Base-by-base conservation (phyloP, 1,140 invertebrate genomes). In the Drosophila virilis region DNA sequence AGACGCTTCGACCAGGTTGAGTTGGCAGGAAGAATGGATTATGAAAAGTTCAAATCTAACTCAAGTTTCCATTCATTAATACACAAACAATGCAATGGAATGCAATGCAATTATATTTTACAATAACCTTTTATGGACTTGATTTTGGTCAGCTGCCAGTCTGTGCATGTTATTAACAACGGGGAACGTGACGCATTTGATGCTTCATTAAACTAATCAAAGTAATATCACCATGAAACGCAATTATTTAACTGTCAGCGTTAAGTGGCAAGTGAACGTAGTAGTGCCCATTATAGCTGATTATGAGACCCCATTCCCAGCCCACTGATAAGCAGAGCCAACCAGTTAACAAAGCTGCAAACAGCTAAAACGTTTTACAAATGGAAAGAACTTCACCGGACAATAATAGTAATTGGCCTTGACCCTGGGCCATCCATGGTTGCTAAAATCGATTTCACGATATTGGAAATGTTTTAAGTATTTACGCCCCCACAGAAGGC, bases 361-460 rank as follows among this genome's bases (percentile, higher is more conserved):
- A n/a, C 2, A n/a, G 10, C 0, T 1, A 4, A 6, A 7, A 42
- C 17, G 1, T 17, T 0, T 17, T 17, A 17, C 17, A 17, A 17
- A 17, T 1, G 17, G 1, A 40, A 42, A 12, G 13, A 42, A 13
- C 40, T 13, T 6, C 12, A 7, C n/a, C 40, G 13, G 2, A 6
- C n/a, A 42, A 4, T 10, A 42, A 12, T 13, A 13, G 13, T 5
- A 42, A 28, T 40, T 22, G 77, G 37, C 77, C 77, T 80, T 81
- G 78, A 81, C 69, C 78, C 43, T 80, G 61, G 46, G 22, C 28
- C 15, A 51, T 33, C 37, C 43, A 42, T 61, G 40, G 28, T 1
- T 33, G 48, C 13, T 15, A 69, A 60, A 61, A 81, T 82, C 79
- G 79, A 82, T 81, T 78, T 74, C 64, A 67, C 59, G 48, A 46